These are phyloP conservation scores for Cecidostiba fungosa DNA, from an alignment of 2,888 invertebrate genomes.

Conservation along the genomic window DNA sequence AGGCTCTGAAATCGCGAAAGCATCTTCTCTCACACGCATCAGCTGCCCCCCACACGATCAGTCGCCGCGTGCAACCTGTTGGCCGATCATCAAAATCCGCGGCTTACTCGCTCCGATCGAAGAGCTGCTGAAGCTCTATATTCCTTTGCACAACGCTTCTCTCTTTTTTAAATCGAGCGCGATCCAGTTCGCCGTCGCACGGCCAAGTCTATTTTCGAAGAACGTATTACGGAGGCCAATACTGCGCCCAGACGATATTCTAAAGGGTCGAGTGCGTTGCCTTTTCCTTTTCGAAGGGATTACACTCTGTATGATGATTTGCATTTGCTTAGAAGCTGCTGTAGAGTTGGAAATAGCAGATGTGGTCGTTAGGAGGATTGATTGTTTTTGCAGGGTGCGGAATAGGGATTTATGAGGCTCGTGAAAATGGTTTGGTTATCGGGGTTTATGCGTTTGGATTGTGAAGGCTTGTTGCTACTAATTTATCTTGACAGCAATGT, in stretches of 20 bases:
- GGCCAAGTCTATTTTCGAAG: constrained; percentile 76
- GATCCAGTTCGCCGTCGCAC: constrained; percentile 65
- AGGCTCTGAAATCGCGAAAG: background rate
- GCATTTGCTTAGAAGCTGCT: background rate
- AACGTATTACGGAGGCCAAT: constrained; percentile 73
- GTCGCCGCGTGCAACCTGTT: constrained; percentile 33
- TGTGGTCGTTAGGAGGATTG: background rate
- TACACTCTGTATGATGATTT: background rate
- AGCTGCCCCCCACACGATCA: background rate
- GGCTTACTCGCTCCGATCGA: background rate
- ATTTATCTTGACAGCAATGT: too few species aligned
- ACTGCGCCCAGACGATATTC: constrained; percentile 58
- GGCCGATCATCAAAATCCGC: constrained; percentile 31
- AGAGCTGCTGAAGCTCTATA: background rate
- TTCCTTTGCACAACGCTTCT: background rate
- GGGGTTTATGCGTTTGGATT: background rate
- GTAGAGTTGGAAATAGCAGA: background rate
- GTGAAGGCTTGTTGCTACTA: too few species aligned
- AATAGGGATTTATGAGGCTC: background rate
- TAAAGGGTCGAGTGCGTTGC: background rate
- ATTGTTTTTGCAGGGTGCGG: background rate
- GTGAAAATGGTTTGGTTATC: background rate
- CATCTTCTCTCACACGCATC: background rate
- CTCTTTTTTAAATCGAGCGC: constrained; percentile 22
- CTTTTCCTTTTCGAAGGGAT: background rate